Evolutionary conservation across 2,797 vertebrate species (phyloP).

Genomic region (Cyprinella venusta): DNA sequence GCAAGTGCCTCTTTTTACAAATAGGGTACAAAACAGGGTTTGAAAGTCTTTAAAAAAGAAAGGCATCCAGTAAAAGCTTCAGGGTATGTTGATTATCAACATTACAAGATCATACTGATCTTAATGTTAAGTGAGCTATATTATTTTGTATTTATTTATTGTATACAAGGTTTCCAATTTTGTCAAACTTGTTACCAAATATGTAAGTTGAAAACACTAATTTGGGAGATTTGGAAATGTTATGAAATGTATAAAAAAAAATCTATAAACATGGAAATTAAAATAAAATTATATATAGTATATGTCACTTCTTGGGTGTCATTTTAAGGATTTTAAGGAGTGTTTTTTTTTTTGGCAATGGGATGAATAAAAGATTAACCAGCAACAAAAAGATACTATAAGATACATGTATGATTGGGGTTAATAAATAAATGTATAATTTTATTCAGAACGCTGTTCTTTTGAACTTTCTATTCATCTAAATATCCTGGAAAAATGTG

Average conservation of each 20-base stretch:
- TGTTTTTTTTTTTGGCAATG: too few species aligned
- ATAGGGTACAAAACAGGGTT: not conserved
- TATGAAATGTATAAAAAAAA: too few species aligned
- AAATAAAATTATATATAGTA: too few species aligned
- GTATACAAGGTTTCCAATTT: not conserved
- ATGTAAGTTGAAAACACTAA: not conserved
- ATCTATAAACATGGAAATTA: too few species aligned
- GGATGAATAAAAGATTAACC: too few species aligned
- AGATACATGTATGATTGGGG: not conserved
- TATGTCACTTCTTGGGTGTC: too few species aligned
- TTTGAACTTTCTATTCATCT: not conserved
- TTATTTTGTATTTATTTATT: not conserved
- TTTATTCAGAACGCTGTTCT: not conserved
- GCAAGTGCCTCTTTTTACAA: slow-evolving; percentile 1
- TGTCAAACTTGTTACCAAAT: not conserved
- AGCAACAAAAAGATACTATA: too few species aligned
- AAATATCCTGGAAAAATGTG: not conserved
- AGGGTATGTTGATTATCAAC: not conserved
- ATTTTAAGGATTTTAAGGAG: too few species aligned
- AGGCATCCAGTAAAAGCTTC: not conserved
- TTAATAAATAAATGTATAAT: not conserved
- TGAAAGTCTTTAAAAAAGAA: not conserved
- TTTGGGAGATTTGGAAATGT: too few species aligned
- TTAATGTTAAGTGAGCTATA: not conserved
- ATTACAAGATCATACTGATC: not conserved